Evolutionary conservation across 2,797 vertebrate genomes (phyloP).

Genomic region (Chloroceryle amazona): DNA sequence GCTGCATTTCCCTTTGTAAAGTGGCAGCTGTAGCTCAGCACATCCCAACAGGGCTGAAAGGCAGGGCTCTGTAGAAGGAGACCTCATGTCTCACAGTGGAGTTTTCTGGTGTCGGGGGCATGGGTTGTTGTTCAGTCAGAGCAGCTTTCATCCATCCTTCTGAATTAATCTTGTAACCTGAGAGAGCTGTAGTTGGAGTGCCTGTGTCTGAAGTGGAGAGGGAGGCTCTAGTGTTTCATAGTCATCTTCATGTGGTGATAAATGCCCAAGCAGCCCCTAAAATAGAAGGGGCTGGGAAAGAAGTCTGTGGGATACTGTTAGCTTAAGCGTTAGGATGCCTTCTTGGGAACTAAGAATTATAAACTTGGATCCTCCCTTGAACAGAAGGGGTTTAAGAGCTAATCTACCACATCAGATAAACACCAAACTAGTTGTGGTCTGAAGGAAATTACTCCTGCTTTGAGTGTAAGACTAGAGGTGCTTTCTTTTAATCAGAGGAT

Average conservation of each 20-base stretch:
- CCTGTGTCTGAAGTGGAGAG: neutral
- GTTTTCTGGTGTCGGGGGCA: neutral
- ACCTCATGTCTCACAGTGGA: rapidly evolving
- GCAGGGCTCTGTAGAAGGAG: neutral
- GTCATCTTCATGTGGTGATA: neutral
- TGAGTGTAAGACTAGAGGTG: neutral
- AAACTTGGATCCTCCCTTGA: neutral
- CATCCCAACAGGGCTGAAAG: neutral
- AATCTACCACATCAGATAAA: neutral
- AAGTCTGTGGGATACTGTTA: neutral
- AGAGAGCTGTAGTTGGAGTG: neutral
- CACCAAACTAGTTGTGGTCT: neutral
- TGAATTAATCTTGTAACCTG: neutral
- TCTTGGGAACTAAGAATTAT: neutral
- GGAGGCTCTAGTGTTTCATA: neutral
- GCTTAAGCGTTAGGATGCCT: neutral
- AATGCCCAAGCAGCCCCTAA: neutral
- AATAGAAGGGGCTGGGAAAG: neutral
- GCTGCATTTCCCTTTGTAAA: neutral
- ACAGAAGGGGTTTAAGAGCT: neutral
- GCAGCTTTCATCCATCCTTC: neutral
- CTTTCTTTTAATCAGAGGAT: neutral
- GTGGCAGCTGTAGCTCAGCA: neutral
- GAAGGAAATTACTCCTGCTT: neutral
- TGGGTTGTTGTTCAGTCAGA: neutral